Base-by-base conservation (phyloP, 2,888 invertebrate species). In the Spicauda simplicius region DNA sequence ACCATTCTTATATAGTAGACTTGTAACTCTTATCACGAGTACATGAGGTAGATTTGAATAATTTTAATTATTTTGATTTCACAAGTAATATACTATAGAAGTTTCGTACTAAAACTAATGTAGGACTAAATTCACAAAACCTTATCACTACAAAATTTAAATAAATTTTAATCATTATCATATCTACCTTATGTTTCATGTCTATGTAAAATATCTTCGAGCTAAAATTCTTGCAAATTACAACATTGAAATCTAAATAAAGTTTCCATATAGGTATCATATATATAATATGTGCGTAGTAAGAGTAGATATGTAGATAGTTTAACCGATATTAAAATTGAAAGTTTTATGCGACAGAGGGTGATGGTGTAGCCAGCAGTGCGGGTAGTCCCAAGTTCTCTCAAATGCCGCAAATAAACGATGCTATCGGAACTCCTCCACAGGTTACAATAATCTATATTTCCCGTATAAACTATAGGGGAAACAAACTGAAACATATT, bases 341-440 rank as follows among this genome's bases (percentile, higher is more conserved):
- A n/a, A 59, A 66, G 54, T 66, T 66, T 63, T 33, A 16, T 70
- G 25, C 57, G 64, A 71, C 83, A 91, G 92, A 91, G 82, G 90
- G 89, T 72, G 91, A 91, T 70, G 88, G 90, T 77, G 88, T 87
- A 79, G 83, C 80, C 77, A 78, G 84, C 78, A 79, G 79, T 69
- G 79, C 83, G 60, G 89, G 86, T 74, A 90, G 91, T 79, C 88
- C 90, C 71, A 90, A 91, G 84, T 90, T 83, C 80, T 78, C 88
- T 80, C 84, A 75, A 75, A 82, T 86, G 8, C 82, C 84, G 66
- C 89, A 88, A 87, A 18, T 67, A 37, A 56, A 16, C 37, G 66
- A 67, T 50, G 50, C 66, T 55, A 48, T 75, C 67, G 74, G 71
- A 69, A 69, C 76, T 18, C 64, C 71, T 59, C 72, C 72, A 67